These are phyloP conservation scores for Pteropus alecto DNA, from an alignment of 2,113 vertebrate genomes.

Conservation along the genomic window DNA sequence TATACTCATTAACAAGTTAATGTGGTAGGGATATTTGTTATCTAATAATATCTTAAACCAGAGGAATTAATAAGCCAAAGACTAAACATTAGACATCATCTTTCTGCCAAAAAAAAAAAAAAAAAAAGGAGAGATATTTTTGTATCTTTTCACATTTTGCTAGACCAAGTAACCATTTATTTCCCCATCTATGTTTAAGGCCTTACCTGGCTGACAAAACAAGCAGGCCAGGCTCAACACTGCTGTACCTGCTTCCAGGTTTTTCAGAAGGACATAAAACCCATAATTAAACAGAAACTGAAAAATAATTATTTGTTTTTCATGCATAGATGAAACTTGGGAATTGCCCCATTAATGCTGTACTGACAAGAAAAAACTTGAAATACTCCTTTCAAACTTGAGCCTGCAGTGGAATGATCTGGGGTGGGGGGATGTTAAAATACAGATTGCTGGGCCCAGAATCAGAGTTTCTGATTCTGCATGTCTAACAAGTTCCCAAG, in stretches of 20 bases:
- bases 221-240: background rate
- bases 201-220: background rate
- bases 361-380: background rate
- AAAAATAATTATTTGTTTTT: background rate
- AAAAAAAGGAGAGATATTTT: background rate
- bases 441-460: background rate
- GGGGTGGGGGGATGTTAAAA: background rate
- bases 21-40: background rate
- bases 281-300: background rate
- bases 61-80: background rate
- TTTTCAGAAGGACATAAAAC: background rate
- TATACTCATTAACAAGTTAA: background rate
- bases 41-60: background rate
- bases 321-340: background rate
- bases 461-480: background rate
- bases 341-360: background rate
- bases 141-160: background rate
- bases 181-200: background rate
- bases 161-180: background rate
- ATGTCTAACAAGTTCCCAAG: background rate
- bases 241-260: background rate
- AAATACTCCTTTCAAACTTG: background rate
- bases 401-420: background rate
- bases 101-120: background rate
- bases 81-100: background rate